Percentiles rank a stretch among this genome's conserved stretches.
Conservation (phyloP, 2,797 vertebrate species). For the Neomorphus geoffroyi region DNA sequence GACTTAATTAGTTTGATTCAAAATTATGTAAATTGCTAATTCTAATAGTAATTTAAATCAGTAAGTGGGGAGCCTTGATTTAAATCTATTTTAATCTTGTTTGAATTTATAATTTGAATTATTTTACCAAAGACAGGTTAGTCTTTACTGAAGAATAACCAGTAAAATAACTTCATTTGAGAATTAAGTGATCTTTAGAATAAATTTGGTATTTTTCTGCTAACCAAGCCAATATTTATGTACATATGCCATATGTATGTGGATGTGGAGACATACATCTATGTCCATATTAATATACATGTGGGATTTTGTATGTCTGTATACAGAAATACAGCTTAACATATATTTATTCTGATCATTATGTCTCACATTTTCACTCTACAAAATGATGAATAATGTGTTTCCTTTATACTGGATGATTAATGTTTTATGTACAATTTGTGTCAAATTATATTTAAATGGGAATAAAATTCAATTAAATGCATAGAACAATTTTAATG, state of each 20-base stretch:
- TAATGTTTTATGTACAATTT: conserved; percentile 36
- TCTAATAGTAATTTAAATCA: conserved; percentile 31
- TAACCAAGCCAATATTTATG: background rate
- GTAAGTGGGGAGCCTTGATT: background rate
- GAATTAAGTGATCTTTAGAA: background rate
- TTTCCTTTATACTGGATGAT: conserved; percentile 8
- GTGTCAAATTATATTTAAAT: conserved; percentile 50
- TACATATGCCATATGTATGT: background rate
- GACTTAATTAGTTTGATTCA: conserved; percentile 15
- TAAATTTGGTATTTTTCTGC: background rate
- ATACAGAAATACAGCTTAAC: background rate
- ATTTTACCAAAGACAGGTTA: background rate
- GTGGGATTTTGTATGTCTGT: background rate
- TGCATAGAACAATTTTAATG: conserved; percentile 11
- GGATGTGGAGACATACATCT: background rate
- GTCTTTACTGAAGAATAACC: background rate
- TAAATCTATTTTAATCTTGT: conserved; percentile 40
- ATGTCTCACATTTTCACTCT: background rate
- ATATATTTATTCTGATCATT: background rate
- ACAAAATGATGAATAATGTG: background rate
- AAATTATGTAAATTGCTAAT: conserved; percentile 24
- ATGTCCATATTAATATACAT: background rate
- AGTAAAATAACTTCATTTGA: background rate
- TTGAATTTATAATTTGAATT: conserved; percentile 16
- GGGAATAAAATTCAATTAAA: conserved; percentile 57